Evolutionary conservation across 2,797 vertebrate genomes (phyloP).

Genomic region (Meda fulgida): DNA sequence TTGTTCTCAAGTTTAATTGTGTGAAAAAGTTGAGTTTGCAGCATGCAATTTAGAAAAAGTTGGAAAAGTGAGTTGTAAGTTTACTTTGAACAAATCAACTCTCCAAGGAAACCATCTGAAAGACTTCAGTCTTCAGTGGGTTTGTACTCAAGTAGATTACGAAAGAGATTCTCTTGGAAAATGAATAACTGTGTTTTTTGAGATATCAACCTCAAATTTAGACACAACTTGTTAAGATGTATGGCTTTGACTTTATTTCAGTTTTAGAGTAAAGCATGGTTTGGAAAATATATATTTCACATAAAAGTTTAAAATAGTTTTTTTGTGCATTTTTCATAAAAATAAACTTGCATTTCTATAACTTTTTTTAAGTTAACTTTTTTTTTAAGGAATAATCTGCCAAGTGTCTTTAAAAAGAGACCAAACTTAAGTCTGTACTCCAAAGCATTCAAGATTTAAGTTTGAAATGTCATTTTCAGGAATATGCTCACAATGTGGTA

Average conservation of each 20-base stretch:
- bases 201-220: not conserved
- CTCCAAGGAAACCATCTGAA: not conserved
- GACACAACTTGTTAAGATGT: no score
- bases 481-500: not conserved
- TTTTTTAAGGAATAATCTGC: no score
- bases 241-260: not conserved
- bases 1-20: slow-evolving; percentile 17
- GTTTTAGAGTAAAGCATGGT: not conserved
- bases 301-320: no score
- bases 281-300: not conserved
- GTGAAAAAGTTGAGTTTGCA: not conserved
- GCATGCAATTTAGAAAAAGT: slow-evolving; percentile 22
- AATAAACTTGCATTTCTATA: not conserved
- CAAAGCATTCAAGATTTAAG: no score
- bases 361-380: no score
- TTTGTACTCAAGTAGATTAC: not conserved
- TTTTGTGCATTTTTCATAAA: not conserved
- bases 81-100: not conserved
- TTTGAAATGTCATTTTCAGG: not conserved
- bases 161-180: not conserved
- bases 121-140: not conserved
- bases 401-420: no score
- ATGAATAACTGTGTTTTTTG: not conserved
- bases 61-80: not conserved
- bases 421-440: no score